Percentiles rank a stretch among this genome's conserved stretches.
Conservation (phyloP, 2,888 invertebrate species). For the Brachynemurus nebulosus region DNA sequence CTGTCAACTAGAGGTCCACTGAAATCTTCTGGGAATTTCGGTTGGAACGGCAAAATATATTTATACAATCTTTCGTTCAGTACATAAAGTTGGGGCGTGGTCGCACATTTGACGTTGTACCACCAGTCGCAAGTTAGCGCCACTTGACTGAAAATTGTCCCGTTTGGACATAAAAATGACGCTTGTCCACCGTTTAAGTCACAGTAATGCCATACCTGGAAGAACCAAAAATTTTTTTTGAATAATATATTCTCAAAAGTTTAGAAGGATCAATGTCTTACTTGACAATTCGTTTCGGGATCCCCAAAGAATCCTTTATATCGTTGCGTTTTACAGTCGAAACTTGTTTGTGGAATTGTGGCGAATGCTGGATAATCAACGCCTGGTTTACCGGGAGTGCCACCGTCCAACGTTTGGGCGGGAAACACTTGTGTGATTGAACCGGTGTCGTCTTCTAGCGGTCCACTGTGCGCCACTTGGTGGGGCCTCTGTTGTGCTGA, state of each 20-base stretch:
- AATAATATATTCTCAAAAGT: not conserved
- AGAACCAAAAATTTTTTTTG: conserved; percentile 4
- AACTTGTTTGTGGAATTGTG: conserved; percentile 60
- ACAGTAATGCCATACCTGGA: conserved; percentile 83
- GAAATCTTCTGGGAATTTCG: conserved; percentile 82
- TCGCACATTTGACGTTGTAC: conserved; percentile 79
- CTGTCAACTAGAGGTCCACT: conserved; percentile 77
- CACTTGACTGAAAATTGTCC: conserved; percentile 82
- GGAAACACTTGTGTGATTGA: conserved; percentile 25
- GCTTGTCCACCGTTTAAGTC: conserved; percentile 83
- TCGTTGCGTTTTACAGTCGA: conserved; percentile 70
- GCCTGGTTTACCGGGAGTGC: conserved; percentile 54
- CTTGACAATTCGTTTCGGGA: conserved; percentile 75
- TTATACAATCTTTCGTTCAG: conserved; percentile 80
- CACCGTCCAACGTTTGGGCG: conserved; percentile 39
- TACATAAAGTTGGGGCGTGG: conserved; percentile 73
- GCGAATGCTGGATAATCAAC: conserved; percentile 69
- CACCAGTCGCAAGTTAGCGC: conserved; percentile 85
- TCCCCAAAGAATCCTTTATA: conserved; percentile 87
- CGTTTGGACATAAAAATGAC: conserved; percentile 79
- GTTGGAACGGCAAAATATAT: conserved; percentile 71
- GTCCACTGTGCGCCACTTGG: not conserved
- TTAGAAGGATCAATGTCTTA: conserved; percentile 25
- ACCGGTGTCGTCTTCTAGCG: conserved; percentile 25
- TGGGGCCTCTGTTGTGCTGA: not conserved